Base-by-base conservation (phyloP, 2,888 invertebrate genomes). In the Thalpophila matura region DNA sequence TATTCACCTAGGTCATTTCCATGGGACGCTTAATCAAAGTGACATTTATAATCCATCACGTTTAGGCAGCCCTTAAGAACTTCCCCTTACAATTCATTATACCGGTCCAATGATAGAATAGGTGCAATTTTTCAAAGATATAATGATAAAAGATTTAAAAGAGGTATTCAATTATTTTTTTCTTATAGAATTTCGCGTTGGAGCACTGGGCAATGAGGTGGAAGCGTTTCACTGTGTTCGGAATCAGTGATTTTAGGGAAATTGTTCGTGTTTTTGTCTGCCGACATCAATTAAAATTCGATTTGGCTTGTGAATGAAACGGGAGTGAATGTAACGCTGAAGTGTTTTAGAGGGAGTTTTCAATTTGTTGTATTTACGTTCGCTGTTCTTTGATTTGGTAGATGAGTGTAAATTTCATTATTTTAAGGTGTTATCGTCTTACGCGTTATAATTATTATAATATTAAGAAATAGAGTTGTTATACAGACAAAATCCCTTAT, bases 31-130 rank as follows among this genome's bases (percentile, higher is more conserved):
- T 81, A 84, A 86, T 87, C 84, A 86, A 80, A 82, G 79, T 83
- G 87, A 85, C 86, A 81, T n/a, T n/a, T 77, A 77, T 70, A 84
- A 89, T 89, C 87, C 81, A 89, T 89, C 87, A 89, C 80, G 74
- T 73, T 70, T 69, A 62, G 45, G 70, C 55, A 55, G 38, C 66
- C 74, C 45, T 68, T 75, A 80, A 84, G 80, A 80, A 81, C 80
- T 82, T 85, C 77, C 82, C 80, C 68, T 78, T 85, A 83, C 85
- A 84, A 88, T 89, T 88, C 86, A 88, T 88, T 87, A 87, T 81
- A 64, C 61, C 69, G 63, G 65, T 58, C 82, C 83, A 86, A 83
- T 79, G 82, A 81, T 78, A 83, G 82, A 85, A 85, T 80, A 75
- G 81, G 54, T 84, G 84, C 82, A 84, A 88, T 89, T 88, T 89